phyloP scores from a whole-genome alignment of 2,113 vertebrate genomes.

The Climacteris rufus region DNA sequence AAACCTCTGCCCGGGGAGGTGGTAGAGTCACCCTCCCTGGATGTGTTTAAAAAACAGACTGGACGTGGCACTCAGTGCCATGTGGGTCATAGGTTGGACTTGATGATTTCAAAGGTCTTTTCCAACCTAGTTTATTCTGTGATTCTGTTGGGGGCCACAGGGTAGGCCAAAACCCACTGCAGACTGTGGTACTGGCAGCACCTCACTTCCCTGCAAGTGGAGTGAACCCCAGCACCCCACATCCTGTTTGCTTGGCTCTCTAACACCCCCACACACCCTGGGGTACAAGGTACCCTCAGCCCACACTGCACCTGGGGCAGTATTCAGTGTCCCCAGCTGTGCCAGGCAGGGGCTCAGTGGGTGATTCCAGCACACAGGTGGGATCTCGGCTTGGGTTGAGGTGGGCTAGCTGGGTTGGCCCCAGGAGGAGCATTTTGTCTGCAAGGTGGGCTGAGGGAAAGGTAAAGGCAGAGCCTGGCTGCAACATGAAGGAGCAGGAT shows the following conservation, averaged over 20 bases:
- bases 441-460: background rate
- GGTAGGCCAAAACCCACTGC: background rate
- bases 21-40: too few relatives aligned
- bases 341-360: rapidly evolving
- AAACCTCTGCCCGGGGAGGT: too few relatives aligned
- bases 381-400: background rate
- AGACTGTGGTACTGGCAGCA: background rate
- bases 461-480: background rate
- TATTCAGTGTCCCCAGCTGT: background rate
- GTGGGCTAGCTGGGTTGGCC: background rate
- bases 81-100: too few relatives aligned
- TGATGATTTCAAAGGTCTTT: too few relatives aligned
- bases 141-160: rapidly evolving
- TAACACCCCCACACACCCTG: rapidly evolving
- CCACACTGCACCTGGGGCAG: background rate
- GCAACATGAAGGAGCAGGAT: background rate
- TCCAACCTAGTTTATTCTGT: too few relatives aligned
- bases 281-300: background rate
- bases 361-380: background rate
- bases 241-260: background rate
- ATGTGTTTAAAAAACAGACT: too few relatives aligned
- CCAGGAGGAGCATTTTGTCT: background rate
- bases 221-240: background rate
- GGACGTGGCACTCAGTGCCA: too few relatives aligned
- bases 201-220: background rate